A percentile compares a stretch with the other conserved stretches of the same genome.
phyloP scores from a whole-genome alignment of 1,140 invertebrate genomes.

The Micrasema longulum region DNA sequence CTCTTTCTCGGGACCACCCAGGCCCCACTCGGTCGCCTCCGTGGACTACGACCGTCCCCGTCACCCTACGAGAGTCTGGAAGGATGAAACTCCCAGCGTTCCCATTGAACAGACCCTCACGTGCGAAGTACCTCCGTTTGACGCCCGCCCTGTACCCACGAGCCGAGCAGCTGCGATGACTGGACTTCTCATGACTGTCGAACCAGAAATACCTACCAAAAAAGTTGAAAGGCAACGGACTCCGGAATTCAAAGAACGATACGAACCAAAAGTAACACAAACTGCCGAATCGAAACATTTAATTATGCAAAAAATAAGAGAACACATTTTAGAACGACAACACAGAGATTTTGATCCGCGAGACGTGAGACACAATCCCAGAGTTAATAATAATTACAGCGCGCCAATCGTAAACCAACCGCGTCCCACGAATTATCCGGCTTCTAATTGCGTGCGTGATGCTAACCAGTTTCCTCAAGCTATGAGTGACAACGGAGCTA shows the following conservation, averaged over 20 bases:
- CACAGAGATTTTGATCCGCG: conserved; percentile 58
- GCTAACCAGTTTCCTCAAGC: not conserved
- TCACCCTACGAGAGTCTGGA: not conserved
- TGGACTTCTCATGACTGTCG: conserved; percentile 65
- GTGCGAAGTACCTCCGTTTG: conserved; percentile 48
- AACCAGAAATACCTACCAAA: conserved; percentile 54
- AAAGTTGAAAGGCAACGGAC: conserved; percentile 50
- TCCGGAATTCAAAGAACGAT: conserved; percentile 28
- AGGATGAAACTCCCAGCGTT: conserved; percentile 33
- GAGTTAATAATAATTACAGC: not conserved
- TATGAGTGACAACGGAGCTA: not conserved
- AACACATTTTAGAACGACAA: conserved; percentile 67
- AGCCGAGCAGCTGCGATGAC: conserved; percentile 50
- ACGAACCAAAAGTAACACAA: not conserved
- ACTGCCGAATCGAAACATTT: conserved; percentile 63
- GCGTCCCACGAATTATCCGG: conserved; percentile 2
- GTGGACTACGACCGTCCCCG: conserved; percentile 53
- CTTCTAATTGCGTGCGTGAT: conserved; percentile 5
- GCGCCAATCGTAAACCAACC: not conserved
- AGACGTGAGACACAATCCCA: not conserved
- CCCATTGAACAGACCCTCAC: conserved; percentile 44
- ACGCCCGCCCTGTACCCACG: conserved; percentile 46
- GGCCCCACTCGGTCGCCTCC: conserved; percentile 58
- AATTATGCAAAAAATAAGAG: conserved; percentile 66
- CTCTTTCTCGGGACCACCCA: conserved; percentile 57